phyloP scores from a whole-genome alignment of 2,113 vertebrate species.

The Zingel zingel region DNA sequence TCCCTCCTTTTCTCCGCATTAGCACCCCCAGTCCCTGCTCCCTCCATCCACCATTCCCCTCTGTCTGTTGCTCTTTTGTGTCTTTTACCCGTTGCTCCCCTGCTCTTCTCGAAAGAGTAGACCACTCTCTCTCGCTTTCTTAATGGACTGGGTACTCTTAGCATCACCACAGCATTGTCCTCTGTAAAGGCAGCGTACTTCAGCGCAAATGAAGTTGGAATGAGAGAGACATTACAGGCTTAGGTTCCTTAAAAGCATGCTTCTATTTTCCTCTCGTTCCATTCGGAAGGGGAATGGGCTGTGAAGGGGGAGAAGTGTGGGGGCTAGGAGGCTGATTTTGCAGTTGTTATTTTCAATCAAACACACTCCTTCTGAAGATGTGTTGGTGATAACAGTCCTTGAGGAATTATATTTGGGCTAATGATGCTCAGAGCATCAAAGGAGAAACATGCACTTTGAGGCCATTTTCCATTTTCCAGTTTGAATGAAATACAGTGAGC shows the following conservation, averaged over 20 bases:
- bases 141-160: slow-evolving; percentile 73
- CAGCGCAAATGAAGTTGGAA: slow-evolving; percentile 78
- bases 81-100: slow-evolving; percentile 10
- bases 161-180: slow-evolving; percentile 53
- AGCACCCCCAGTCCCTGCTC: slow-evolving; percentile 1
- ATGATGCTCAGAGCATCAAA: slow-evolving; percentile 73
- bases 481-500: slow-evolving; percentile 45
- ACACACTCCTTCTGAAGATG: slow-evolving; percentile 66
- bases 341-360: slow-evolving; percentile 76
- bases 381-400: slow-evolving; percentile 68
- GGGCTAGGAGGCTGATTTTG: slow-evolving; percentile 48
- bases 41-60: background rate
- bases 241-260: slow-evolving; percentile 73
- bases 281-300: slow-evolving; percentile 63
- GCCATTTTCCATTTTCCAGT: slow-evolving; percentile 59
- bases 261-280: slow-evolving; percentile 56
- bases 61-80: slow-evolving; percentile 38
- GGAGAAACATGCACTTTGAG: slow-evolving; percentile 58
- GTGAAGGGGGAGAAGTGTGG: slow-evolving; percentile 47
- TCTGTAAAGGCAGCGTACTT: slow-evolving; percentile 70
- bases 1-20: slow-evolving; percentile 7
- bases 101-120: slow-evolving; percentile 12
- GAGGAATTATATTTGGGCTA: slow-evolving; percentile 79
- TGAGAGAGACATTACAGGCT: slow-evolving; percentile 80
- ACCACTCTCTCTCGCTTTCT: slow-evolving; percentile 36